A percentile compares a stretch with the other conserved stretches of the same genome.
Evolutionary conservation across 2,797 vertebrate species (phyloP).

Genomic region (Chloroceryle inda): DNA sequence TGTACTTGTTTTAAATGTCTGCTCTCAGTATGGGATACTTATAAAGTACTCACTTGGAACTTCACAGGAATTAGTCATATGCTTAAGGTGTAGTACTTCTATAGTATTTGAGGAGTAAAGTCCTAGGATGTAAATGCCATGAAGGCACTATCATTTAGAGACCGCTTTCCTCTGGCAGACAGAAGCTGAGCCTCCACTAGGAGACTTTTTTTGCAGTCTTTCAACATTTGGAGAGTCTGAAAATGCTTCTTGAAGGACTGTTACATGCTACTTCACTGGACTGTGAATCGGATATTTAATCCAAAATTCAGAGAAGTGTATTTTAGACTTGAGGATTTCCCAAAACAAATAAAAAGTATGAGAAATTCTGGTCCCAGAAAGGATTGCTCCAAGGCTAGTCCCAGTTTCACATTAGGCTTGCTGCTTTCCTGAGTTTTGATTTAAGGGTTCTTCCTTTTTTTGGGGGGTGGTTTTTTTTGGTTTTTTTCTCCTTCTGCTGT

Average conservation of each 20-base stretch:
- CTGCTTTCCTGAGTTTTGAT: slow-evolving; percentile 49
- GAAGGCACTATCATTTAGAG: neutral
- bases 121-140: neutral
- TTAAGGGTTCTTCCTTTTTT: slow-evolving; percentile 30
- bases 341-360: slow-evolving; percentile 43
- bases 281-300: neutral
- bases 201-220: neutral
- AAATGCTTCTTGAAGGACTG: neutral
- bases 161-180: neutral
- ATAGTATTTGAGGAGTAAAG: neutral
- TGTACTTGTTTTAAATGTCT: slow-evolving; percentile 12
- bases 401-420: slow-evolving; percentile 10
- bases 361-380: slow-evolving; percentile 29
- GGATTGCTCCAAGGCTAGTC: neutral
- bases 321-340: slow-evolving; percentile 46
- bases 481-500: neutral
- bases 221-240: neutral
- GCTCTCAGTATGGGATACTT: slow-evolving; percentile 10
- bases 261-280: neutral
- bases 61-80: neutral
- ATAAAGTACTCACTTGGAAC: neutral
- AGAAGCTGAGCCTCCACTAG: neutral
- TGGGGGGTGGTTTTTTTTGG: neutral
- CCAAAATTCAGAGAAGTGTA: slow-evolving; percentile 13
- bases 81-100: neutral